Conservation (phyloP, 2,113 vertebrate genomes). For the Anoplopoma fimbria region DNA sequence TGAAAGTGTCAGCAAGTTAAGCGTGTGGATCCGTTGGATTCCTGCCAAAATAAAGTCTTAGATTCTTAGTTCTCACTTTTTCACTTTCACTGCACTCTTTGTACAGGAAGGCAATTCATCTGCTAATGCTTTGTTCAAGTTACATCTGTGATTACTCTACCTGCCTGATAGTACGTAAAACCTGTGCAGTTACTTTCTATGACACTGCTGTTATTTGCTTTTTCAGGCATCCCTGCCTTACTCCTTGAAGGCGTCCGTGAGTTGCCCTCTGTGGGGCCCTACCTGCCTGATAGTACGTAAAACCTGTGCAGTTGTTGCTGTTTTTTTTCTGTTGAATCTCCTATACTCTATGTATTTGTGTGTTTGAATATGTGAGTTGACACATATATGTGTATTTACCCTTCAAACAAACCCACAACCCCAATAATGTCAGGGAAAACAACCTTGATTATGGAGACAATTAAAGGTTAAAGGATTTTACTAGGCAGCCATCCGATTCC, state of each 20-base stretch:
- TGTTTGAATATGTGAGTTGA: background rate
- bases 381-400: background rate
- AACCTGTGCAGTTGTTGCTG: too few species aligned
- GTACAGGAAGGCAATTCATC: background rate
- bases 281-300: too few species aligned
- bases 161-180: background rate
- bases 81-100: background rate
- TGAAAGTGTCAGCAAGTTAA: background rate
- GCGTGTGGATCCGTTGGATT: background rate
- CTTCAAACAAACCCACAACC: background rate
- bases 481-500: constrained; percentile 34
- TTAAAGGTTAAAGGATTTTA: constrained; percentile 38
- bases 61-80: background rate
- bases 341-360: background rate
- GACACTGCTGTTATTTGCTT: background rate
- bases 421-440: background rate
- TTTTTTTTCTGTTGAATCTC: background rate
- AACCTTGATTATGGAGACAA: constrained; percentile 7
- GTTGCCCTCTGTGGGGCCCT: too few species aligned
- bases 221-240: too few species aligned
- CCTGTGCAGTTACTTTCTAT: too few species aligned
- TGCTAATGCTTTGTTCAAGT: constrained; percentile 7
- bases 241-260: too few species aligned
- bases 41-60: background rate
- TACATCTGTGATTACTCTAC: background rate